Base-by-base conservation (phyloP, 35 echinoderm and acorn worm genomes). In the Heliocidaris erythrogramma region DNA sequence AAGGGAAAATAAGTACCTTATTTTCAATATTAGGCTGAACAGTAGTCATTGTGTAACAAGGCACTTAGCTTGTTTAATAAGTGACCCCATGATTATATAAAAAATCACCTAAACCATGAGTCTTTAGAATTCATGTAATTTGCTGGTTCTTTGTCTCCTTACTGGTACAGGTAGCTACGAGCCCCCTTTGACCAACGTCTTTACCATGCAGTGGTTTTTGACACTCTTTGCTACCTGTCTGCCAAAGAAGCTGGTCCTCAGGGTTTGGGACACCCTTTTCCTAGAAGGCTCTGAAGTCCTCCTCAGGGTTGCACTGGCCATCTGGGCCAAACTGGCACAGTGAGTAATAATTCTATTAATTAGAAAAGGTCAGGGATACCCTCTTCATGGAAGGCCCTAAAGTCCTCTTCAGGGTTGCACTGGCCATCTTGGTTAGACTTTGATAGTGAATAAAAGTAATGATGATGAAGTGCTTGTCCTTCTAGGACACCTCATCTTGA, bases 131-230 rank as follows among this genome's bases (percentile, higher is more conserved):
- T 11, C 9, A 56, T 13, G 14, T 78, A 78, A 27, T 78, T 24
- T 78, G 18, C 7, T 42, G 3, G 35, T n/a, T 27, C 21, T 27
- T 78, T 78, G 18, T 78, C 27, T 78, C 27, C 5, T 78, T 0
- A 5, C 52, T 86, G 85, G 9, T 90, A 14, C 92, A 99, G 98
- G 98, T 29, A 96, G 96, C 59, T 99, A 99, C 88, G 98, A 99
- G 53, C 98, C 98, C 31, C 98, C 98, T 16, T 84, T 99, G 14
- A 99, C 98, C 92, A 99, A 99, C 85, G 98, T 99, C 42, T 99
- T 99, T 93, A 99, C 98, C 59, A 99, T 99, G 98, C 98, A 99
- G 85, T 99, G 98, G 98, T 99, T 99, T 59, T 92, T 99, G 49
- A 99, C 98, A 27, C 90, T 99, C 47, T 99, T 99, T 96, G 98